A percentile compares a stretch with the other conserved stretches of the same genome.
These are phyloP conservation scores for Poeciliopsis occidentalis DNA, from an alignment of 2,113 vertebrate genomes.

Conservation along the genomic window DNA sequence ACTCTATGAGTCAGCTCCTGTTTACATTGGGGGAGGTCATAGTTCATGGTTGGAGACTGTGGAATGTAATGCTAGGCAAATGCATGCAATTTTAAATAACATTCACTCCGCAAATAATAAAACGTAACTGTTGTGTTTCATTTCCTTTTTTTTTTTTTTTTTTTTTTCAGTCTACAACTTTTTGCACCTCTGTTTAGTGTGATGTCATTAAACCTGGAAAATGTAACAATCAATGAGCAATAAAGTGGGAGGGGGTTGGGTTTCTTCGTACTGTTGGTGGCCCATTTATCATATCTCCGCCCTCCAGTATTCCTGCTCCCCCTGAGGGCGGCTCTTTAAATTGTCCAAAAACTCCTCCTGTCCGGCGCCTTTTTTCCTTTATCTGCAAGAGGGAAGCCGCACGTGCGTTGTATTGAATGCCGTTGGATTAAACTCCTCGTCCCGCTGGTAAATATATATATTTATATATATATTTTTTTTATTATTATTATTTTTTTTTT, in stretches of 20 bases:
- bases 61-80: constrained; percentile 15
- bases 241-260: constrained; percentile 18
- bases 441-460: constrained; percentile 56
- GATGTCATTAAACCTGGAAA: constrained; percentile 42
- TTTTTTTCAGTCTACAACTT: neutral
- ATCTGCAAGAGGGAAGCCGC: constrained; percentile 68
- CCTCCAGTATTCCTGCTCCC: constrained; percentile 70
- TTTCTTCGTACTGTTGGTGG: constrained; percentile 66
- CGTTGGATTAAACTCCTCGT: constrained; percentile 56
- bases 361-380: constrained; percentile 74
- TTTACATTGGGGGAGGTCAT: constrained; percentile 61
- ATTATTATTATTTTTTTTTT: too few relatives aligned
- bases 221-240: constrained; percentile 8
- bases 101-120: neutral
- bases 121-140: too few relatives aligned
- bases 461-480: neutral
- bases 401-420: constrained; percentile 65
- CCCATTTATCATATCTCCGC: constrained; percentile 78
- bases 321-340: constrained; percentile 81
- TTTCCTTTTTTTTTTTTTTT: neutral
- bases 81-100: neutral
- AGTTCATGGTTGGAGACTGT: constrained; percentile 47
- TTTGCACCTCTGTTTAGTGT: constrained; percentile 7
- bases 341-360: constrained; percentile 75
- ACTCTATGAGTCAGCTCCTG: constrained; percentile 24